phyloP scores from a whole-genome alignment of 1,140 invertebrate species.

The Asobara japonica region DNA sequence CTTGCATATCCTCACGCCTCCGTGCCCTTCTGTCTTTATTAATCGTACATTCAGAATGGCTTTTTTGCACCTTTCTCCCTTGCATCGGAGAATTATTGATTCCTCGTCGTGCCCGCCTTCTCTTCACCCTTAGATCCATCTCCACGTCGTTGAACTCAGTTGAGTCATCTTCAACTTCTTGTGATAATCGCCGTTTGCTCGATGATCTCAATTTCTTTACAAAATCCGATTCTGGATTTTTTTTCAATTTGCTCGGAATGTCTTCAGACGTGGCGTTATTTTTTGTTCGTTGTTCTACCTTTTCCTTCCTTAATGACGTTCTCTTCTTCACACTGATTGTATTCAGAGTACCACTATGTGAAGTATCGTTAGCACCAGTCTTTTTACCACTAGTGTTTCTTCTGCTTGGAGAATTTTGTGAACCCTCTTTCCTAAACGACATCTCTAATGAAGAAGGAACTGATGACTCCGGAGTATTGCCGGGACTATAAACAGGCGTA shows the following conservation, averaged over 20 bases:
- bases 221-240: neutral
- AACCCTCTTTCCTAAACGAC: neutral
- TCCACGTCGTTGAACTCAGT: neutral
- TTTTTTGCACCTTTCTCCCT: neutral
- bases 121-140: neutral
- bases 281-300: neutral
- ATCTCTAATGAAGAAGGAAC: conserved; percentile 15
- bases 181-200: neutral
- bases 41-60: neutral
- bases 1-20: neutral
- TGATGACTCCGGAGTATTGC: conserved; percentile 28
- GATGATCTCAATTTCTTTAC: neutral
- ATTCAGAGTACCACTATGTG: neutral
- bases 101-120: neutral
- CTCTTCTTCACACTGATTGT: conserved; percentile 1
- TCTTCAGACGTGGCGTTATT: neutral
- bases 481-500: conserved; percentile 39
- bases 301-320: too few relatives aligned
- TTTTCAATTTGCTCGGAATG: neutral
- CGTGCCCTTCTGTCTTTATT: neutral
- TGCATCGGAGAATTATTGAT: neutral
- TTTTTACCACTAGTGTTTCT: conserved; percentile 16
- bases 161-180: neutral
- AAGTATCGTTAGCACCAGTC: conserved; percentile 5
- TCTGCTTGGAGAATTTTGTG: conserved; percentile 16